Percentiles rank a stretch among this genome's conserved stretches.
Evolutionary conservation across 2,113 vertebrate species (phyloP).

Genomic region (Spheniscus mendiculus): DNA sequence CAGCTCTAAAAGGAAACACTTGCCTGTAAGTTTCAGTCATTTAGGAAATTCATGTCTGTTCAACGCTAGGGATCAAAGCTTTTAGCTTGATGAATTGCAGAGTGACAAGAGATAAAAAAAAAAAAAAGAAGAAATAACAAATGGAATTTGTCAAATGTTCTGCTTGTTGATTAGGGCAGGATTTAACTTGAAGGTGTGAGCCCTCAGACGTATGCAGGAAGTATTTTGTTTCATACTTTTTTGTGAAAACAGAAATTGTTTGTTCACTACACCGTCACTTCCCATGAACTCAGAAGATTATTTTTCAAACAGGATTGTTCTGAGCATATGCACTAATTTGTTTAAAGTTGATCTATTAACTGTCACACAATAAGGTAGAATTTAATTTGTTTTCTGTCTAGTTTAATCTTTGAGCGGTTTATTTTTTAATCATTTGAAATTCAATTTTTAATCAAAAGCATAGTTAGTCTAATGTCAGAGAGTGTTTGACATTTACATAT

Average conservation of each 20-base stretch:
- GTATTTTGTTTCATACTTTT: background rate
- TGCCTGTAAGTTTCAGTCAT: slow-evolving; percentile 65
- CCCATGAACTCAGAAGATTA: background rate
- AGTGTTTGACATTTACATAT: background rate
- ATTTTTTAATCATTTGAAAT: background rate
- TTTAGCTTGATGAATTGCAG: slow-evolving; percentile 33
- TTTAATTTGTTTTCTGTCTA: background rate
- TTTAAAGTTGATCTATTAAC: slow-evolving; percentile 11
- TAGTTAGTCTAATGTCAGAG: background rate
- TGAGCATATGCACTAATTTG: background rate
- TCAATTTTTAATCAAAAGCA: background rate
- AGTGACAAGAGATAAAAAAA: background rate
- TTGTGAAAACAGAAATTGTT: background rate
- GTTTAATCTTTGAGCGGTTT: background rate
- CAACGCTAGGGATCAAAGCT: slow-evolving; percentile 23
- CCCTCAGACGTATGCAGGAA: background rate
- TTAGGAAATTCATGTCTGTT: slow-evolving; percentile 53
- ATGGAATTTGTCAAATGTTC: slow-evolving; percentile 31
- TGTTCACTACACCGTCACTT: background rate
- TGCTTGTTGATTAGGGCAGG: background rate
- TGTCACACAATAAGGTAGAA: background rate
- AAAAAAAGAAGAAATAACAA: background rate
- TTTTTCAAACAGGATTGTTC: background rate
- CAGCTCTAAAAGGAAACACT: slow-evolving; percentile 69
- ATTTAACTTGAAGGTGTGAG: background rate